Base-by-base conservation (phyloP, 2,797 vertebrate species). In the Podarcis lilfordi region DNA sequence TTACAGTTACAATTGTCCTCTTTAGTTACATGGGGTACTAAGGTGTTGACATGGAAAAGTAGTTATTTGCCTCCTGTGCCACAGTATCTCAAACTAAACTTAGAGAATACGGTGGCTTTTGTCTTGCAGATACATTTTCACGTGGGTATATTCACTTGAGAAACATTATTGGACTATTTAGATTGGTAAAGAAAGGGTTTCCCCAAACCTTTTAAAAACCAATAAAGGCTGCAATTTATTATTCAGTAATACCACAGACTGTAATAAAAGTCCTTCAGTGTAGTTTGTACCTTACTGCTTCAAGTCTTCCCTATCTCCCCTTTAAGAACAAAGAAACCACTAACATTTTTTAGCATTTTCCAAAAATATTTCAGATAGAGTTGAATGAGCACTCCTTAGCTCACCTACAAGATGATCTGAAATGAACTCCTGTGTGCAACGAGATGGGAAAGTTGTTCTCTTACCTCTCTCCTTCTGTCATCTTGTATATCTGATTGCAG, bases 21-120 rank as follows among this genome's bases (percentile, higher is more conserved):
- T 94, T 91, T 68, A 89, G 69, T 87, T 64, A 80, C 8, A 91
- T 89, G 81, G 81, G 37, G 17, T 77, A 91, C 5, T 74, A 79
- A 66, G 9, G 5, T n/a, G 92, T 76, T 78, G 27, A 89, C 69
- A 84, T 32, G 45, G 37, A 15, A 93, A 75, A 68, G 50, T n/a
- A 19, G 4, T 59, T 85, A 61, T 75, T 85, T 68, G 40, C 17
- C 10, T 80, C n/a, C 27, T n/a, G 59, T 17, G 77, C n/a, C 15
- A 84, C 55, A 8, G 75, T n/a, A 71, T 45, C 13, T 69, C 35
- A 79, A 79, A 78, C 6, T 37, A 69, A 50, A 85, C 15, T 27
- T 37, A 64, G 37, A 37, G 23, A 40, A 64, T 13, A 45, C 19
- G 68, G 40, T n/a, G 69, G 87, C 40, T n/a, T 61, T 69, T n/a